These are phyloP conservation scores for Heliconius hortense DNA, from an alignment of 2,888 invertebrate species.

Conservation along the genomic window DNA sequence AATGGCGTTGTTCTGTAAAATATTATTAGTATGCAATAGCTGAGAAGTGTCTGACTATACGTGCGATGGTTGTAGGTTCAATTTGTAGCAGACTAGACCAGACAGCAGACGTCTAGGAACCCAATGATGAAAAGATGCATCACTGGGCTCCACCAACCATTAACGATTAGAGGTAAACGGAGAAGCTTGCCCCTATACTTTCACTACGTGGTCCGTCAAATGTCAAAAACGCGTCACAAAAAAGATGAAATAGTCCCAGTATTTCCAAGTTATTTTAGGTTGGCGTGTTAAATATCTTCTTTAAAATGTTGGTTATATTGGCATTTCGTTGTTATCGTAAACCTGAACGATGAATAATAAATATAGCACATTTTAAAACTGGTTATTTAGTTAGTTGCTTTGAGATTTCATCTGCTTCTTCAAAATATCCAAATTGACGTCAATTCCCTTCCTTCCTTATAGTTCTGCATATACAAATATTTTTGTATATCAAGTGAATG, in stretches of 20 bases:
- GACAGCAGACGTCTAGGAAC: neutral
- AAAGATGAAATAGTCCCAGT: neutral
- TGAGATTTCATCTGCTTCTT: neutral
- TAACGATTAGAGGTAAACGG: neutral
- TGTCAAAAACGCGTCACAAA: neutral
- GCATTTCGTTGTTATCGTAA: too few relatives aligned
- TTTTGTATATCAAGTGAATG: conserved; percentile 12
- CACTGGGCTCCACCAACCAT: neutral
- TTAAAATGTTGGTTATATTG: neutral
- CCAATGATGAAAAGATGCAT: neutral
- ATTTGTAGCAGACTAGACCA: neutral
- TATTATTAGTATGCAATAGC: neutral
- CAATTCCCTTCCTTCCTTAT: conserved; percentile 11
- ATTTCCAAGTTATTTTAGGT: neutral
- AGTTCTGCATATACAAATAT: conserved; percentile 3
- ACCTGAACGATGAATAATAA: too few relatives aligned
- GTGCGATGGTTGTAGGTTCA: neutral
- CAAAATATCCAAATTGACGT: neutral
- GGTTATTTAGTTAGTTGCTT: too few relatives aligned
- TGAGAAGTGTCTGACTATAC: neutral
- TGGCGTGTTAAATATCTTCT: neutral
- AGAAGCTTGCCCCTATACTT: neutral
- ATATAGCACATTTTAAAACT: too few relatives aligned
- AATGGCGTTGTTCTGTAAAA: neutral
- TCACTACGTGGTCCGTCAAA: neutral